A percentile compares a stretch with the other conserved stretches of the same genome.
These are phyloP conservation scores for Drosophila kohkoa DNA, from an alignment of 1,140 invertebrate genomes.

Conservation along the genomic window DNA sequence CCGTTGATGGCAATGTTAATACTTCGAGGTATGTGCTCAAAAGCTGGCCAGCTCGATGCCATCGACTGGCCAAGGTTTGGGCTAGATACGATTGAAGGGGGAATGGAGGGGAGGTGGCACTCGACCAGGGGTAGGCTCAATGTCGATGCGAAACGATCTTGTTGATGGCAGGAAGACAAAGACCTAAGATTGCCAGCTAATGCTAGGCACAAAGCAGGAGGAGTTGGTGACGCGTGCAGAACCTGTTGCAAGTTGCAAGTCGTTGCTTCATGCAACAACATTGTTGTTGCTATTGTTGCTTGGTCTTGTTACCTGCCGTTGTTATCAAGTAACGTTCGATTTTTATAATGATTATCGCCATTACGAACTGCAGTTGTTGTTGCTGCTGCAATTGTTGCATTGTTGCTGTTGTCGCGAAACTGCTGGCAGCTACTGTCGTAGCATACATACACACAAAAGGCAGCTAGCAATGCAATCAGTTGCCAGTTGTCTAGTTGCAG, in stretches of 20 bases:
- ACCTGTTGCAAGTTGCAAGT: constrained; percentile 52
- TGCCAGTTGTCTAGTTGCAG: constrained; percentile 41
- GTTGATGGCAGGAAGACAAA: constrained; percentile 82
- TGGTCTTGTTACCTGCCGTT: constrained; percentile 22
- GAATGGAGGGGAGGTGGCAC: neutral
- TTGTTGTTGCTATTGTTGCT: constrained; percentile 21
- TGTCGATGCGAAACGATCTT: constrained; percentile 75
- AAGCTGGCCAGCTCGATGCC: constrained; percentile 24
- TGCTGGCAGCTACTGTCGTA: constrained; percentile 27
- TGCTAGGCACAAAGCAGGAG: constrained; percentile 37
- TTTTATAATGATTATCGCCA: constrained; percentile 75
- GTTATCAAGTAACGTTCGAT: constrained; percentile 56
- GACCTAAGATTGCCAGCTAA: constrained; percentile 73
- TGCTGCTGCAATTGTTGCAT: constrained; percentile 42
- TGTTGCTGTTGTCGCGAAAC: constrained; percentile 35
- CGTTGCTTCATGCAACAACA: constrained; percentile 13
- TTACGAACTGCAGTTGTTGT: constrained; percentile 61
- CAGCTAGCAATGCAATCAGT: constrained; percentile 57
- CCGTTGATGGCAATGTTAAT: constrained; percentile 79
- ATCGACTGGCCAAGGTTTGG: constrained; percentile 19
- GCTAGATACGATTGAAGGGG: constrained; percentile 14
- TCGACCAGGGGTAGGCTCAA: constrained; percentile 35
- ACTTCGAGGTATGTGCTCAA: constrained; percentile 48
- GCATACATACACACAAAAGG: constrained; percentile 27
- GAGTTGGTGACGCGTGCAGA: constrained; percentile 63